These are phyloP conservation scores for Zonotrichia leucophrys DNA, from an alignment of 2,113 vertebrate species.

Conservation along the genomic window DNA sequence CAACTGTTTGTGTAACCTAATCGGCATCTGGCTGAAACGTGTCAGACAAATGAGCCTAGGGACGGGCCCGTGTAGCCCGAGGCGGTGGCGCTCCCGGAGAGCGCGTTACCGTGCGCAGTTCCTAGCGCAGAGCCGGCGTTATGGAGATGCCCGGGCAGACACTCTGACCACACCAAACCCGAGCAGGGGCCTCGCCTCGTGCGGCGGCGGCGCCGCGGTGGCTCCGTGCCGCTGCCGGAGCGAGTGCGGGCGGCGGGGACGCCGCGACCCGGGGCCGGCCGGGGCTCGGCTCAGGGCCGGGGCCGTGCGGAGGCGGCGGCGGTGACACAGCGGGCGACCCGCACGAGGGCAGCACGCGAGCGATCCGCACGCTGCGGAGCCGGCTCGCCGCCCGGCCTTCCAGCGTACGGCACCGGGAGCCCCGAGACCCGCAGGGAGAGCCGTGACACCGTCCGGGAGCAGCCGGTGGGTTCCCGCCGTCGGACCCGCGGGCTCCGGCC, in stretches of 20 bases:
- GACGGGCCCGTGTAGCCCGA: neutral
- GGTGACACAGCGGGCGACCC: neutral
- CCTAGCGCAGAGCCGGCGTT: accelerated
- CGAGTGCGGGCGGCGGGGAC: too few relatives aligned
- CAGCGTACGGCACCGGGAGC: neutral
- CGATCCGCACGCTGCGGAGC: too few relatives aligned
- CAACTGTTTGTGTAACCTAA: neutral
- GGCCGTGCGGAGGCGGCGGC: neutral
- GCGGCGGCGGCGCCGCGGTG: accelerated
- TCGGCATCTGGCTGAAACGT: neutral
- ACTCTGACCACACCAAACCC: accelerated
- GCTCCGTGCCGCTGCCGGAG: neutral
- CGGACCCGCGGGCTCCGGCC: neutral
- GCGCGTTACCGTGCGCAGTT: neutral
- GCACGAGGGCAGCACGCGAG: neutral
- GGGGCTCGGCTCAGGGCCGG: neutral
- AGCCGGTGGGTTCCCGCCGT: neutral
- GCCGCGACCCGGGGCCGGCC: neutral
- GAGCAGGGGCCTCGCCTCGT: accelerated
- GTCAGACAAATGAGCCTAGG: accelerated
- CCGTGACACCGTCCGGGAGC: neutral
- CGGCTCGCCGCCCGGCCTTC: neutral
- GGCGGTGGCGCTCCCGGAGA: neutral
- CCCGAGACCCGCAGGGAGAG: neutral
- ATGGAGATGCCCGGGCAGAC: neutral